Evolutionary conservation across 2,113 vertebrate genomes (phyloP), one percentile per base, ranked within the genome.

Genomic region (Oreochromis spilurus): DNA sequence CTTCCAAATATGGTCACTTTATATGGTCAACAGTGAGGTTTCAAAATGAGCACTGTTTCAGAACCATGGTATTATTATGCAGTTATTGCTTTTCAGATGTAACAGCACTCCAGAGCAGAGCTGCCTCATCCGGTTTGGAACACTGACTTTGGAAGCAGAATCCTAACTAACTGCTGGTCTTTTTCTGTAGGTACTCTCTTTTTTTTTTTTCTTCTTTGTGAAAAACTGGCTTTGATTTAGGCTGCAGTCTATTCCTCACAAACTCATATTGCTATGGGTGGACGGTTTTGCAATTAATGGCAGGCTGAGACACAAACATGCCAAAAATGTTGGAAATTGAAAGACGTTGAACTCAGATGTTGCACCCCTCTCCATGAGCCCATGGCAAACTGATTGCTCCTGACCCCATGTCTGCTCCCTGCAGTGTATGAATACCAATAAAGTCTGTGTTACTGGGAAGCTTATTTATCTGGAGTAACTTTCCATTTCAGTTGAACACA

Each of bases 361-460:
- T 84, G 81, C 87, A 89, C 79, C 86, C 83, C 29, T 84, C 77
- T 89, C 57, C 29, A 60, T 80, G 83, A 93, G 89, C 88, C 81
- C 53, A 62, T 65, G 8, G 81, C 83, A 90, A 88, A 90, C 84
- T 92, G 93, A 95, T 94, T 92, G 93, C 86, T 94, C 85, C 90
- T 92, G 95, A 93, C 93, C 94, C 77, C 48, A 24, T 26, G 58
- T 75, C 87, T 88, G 92, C 90, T 92, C 89, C 83, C 58, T 82
- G 84, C 88, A 65, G 88, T 79, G 54, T 72, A 52, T 87, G 95
- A 95, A 96, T 95, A 94, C 93, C 89, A 96, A 96, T 95, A 93
- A 89, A 88, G 58, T 85, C 4, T 62, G 57, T 85, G 81, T 89
- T 81, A 88, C 80, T 79, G 86, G 55, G 86, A 91, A 91, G 89